Conservation (phyloP, 1,140 invertebrate species). For the Polypedilum pembai region DNA sequence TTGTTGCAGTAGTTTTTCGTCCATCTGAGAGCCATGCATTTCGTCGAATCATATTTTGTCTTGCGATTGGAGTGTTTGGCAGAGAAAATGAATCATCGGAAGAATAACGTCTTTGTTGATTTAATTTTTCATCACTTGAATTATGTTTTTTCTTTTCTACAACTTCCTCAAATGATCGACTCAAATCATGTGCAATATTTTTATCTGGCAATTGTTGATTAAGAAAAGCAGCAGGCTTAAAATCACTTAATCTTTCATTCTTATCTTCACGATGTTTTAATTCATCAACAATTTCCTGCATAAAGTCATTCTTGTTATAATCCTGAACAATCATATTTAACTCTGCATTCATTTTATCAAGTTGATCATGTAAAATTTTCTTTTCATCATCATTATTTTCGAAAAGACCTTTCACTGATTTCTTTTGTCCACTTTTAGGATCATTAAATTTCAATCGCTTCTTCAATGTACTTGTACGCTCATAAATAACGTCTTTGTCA, state of each 20-base stretch:
- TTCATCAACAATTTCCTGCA: background rate
- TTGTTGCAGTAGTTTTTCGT: background rate
- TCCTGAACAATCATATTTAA: background rate
- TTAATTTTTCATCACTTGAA: background rate
- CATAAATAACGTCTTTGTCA: slow-evolving; percentile 24
- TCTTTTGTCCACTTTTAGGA: background rate
- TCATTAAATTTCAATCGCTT: background rate
- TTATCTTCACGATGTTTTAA: background rate
- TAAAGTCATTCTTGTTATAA: slow-evolving; percentile 6
- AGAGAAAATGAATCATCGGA: slow-evolving; percentile 28
- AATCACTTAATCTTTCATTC: background rate
- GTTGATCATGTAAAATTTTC: background rate
- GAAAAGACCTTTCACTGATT: background rate
- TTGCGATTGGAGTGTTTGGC: slow-evolving; percentile 29
- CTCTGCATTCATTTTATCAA: background rate
- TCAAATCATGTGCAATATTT: background rate
- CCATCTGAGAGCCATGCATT: slow-evolving; percentile 30
- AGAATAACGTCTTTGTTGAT: background rate
- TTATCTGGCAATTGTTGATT: background rate
- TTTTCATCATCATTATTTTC: background rate
- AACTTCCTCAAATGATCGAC: slow-evolving; percentile 23
- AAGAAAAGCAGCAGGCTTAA: background rate
- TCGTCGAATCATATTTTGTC: slow-evolving; percentile 30
- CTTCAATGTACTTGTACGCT: slow-evolving; percentile 27
- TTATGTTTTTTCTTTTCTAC: background rate